These are phyloP conservation scores for Chelonoidis abingdonii DNA, from an alignment of 2,113 vertebrate genomes.

Conservation along the genomic window DNA sequence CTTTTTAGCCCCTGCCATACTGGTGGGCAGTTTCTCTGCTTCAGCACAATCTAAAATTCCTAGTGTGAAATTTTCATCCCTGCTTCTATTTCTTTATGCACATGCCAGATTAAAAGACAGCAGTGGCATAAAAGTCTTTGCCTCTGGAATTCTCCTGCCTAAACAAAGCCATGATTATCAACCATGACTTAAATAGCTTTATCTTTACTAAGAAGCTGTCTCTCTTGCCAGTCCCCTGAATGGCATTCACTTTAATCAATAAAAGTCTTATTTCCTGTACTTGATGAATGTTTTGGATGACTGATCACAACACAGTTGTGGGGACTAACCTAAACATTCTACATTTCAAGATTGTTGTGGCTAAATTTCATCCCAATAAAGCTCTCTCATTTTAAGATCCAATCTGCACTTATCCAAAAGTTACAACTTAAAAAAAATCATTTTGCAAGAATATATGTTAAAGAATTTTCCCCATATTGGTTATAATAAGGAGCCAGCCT, in stretches of 20 bases:
- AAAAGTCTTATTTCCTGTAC: neutral
- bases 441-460: neutral
- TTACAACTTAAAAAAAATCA: neutral
- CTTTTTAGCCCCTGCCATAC: neutral
- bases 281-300: neutral
- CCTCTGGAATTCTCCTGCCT: neutral
- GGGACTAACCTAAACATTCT: neutral
- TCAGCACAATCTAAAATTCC: neutral
- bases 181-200: neutral
- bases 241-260: neutral
- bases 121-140: neutral
- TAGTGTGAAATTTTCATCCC: neutral
- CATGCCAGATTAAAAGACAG: neutral
- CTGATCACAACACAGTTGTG: neutral
- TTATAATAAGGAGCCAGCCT: neutral
- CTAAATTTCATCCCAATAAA: neutral
- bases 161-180: neutral
- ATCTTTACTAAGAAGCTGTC: neutral
- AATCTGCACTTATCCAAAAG: neutral
- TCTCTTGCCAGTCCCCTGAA: neutral
- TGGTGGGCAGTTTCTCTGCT: neutral
- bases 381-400: neutral
- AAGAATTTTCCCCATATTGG: neutral
- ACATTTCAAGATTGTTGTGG: neutral
- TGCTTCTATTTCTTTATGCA: neutral